Conservation (phyloP, 2,888 invertebrate species). For the Xestia c-nigrum region DNA sequence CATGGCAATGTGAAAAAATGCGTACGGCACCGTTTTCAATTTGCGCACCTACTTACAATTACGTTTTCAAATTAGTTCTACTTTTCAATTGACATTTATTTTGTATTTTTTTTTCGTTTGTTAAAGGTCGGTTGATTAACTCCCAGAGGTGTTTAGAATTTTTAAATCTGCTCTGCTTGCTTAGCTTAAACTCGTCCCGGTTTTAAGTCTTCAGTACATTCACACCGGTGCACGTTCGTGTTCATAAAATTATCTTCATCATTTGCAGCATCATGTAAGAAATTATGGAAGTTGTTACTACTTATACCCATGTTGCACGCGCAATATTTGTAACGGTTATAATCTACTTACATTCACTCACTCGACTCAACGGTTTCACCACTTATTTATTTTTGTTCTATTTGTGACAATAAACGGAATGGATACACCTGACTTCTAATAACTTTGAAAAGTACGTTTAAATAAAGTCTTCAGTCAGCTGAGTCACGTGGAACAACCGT, state of each 20-base stretch:
- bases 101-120: not conserved
- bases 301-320: slow-evolving; percentile 46
- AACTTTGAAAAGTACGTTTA: not conserved
- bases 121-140: not conserved
- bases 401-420: slow-evolving; percentile 44
- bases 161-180: not conserved
- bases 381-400: slow-evolving; percentile 43
- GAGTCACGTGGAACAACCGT: slow-evolving; percentile 10
- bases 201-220: slow-evolving; percentile 21
- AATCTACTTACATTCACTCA: slow-evolving; percentile 48
- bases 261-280: slow-evolving; percentile 53
- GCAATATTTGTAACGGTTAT: slow-evolving; percentile 53
- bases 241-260: slow-evolving; percentile 52
- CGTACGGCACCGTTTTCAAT: slow-evolving; percentile 47
- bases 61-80: slow-evolving; percentile 35
- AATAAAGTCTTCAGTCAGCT: not conserved
- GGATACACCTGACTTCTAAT: slow-evolving; percentile 9
- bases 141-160: not conserved
- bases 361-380: slow-evolving; percentile 49
- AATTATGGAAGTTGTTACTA: slow-evolving; percentile 50
- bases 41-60: slow-evolving; percentile 42
- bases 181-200: slow-evolving; percentile 8
- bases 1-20: slow-evolving; percentile 59
- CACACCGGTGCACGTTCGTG: slow-evolving; percentile 33
- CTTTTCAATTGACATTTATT: slow-evolving; percentile 23